Conservation (phyloP, 2,888 invertebrate genomes). For the Xanthia icteritia region DNA sequence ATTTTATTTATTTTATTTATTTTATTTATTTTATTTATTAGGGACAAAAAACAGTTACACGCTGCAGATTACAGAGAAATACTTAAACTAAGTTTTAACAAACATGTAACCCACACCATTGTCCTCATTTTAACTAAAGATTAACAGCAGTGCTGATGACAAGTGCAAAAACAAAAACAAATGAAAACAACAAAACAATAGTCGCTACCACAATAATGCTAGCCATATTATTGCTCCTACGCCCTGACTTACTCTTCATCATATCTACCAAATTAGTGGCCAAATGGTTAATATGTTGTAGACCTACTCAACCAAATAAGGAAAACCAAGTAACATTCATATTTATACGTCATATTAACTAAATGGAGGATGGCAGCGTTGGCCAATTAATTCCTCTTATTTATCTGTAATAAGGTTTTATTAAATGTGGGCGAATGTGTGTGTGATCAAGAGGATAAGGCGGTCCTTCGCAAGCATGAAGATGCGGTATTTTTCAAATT, state of each 20-base stretch:
- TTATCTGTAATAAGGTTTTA: slow-evolving; percentile 21
- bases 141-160: too few relatives aligned
- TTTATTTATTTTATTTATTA: too few relatives aligned
- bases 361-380: not conserved
- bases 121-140: too few relatives aligned
- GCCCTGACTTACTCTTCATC: not conserved
- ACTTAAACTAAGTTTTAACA: too few relatives aligned
- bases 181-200: too few relatives aligned
- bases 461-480: not conserved
- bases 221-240: not conserved
- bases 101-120: too few relatives aligned
- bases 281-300: slow-evolving; percentile 3
- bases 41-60: too few relatives aligned
- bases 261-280: not conserved
- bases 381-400: slow-evolving; percentile 27
- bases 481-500: not conserved
- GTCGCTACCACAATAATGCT: not conserved
- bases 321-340: slow-evolving; percentile 6
- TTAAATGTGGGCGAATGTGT: not conserved
- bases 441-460: not conserved
- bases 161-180: too few relatives aligned
- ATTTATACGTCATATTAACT: slow-evolving; percentile 24
- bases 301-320: not conserved
- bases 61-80: too few relatives aligned
- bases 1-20: too few relatives aligned